A percentile compares a stretch with the other conserved stretches of the same genome.
phyloP scores from a whole-genome alignment of 2,113 vertebrate genomes.

The Amia ocellicauda region DNA sequence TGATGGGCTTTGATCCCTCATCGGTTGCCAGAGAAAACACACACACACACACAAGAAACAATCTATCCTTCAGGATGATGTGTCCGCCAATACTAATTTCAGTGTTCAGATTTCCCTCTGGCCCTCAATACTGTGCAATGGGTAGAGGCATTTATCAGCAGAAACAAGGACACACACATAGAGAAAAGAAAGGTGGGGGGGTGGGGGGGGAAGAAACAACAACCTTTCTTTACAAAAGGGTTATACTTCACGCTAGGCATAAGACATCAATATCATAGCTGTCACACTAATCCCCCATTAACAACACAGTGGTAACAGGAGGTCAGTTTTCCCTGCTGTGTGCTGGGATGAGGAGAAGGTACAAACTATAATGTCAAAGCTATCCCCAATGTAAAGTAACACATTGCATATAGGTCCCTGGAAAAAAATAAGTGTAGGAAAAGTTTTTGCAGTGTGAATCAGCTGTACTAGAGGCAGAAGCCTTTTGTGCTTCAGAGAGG shows the following conservation, averaged over 20 bases:
- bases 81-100: constrained; percentile 1
- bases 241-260: neutral
- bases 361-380: constrained; percentile 32
- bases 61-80: constrained; percentile 8
- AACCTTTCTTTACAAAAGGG: neutral
- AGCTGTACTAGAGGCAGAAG: constrained; percentile 35
- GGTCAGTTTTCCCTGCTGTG: constrained; percentile 27
- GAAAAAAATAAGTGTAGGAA: constrained; percentile 46
- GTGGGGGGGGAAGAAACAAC: too few species aligned
- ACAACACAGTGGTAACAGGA: constrained; percentile 27
- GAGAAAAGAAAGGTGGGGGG: neutral
- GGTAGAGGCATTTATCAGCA: constrained; percentile 11
- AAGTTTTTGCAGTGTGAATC: constrained; percentile 33
- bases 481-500: constrained; percentile 52
- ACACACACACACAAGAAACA: constrained; percentile 1
- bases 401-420: constrained; percentile 56
- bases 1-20: constrained; percentile 52
- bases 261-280: constrained; percentile 13
- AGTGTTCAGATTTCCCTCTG: constrained; percentile 6
- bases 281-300: constrained; percentile 14
- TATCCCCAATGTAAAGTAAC: constrained; percentile 41
- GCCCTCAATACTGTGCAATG: neutral
- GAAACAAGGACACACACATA: neutral
- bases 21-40: neutral
- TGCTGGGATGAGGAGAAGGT: constrained; percentile 10